Evolutionary conservation across 1,140 invertebrate species (phyloP).

Genomic region (Lysiphlebus fabarum): DNA sequence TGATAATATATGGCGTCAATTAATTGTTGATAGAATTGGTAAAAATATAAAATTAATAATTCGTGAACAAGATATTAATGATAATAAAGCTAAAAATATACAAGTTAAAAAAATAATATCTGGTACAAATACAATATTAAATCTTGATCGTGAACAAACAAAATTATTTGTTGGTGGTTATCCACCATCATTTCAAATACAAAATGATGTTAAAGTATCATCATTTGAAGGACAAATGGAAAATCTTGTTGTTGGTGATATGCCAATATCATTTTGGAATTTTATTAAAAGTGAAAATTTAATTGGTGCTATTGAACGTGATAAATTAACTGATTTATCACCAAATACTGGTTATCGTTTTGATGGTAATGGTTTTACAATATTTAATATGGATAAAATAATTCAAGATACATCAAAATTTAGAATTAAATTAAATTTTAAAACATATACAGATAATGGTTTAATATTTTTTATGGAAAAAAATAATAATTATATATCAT

Average conservation of each 20-base stretch:
- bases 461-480: slow-evolving; percentile 82
- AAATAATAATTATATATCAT: slow-evolving; percentile 72
- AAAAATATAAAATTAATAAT: slow-evolving; percentile 78
- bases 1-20: slow-evolving; percentile 88
- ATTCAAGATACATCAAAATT: slow-evolving; percentile 59
- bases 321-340: slow-evolving; percentile 62
- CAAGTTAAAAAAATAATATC: slow-evolving; percentile 62
- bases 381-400: slow-evolving; percentile 63
- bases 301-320: slow-evolving; percentile 67
- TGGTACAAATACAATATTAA: slow-evolving; percentile 77
- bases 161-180: slow-evolving; percentile 90
- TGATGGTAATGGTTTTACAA: slow-evolving; percentile 80
- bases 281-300: slow-evolving; percentile 79
- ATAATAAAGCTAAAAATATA: slow-evolving; percentile 58
- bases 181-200: slow-evolving; percentile 68
- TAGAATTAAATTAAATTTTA: slow-evolving; percentile 69
- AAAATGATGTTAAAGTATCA: slow-evolving; percentile 64
- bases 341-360: slow-evolving; percentile 75
- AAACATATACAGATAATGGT: slow-evolving; percentile 82
- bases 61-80: slow-evolving; percentile 65
- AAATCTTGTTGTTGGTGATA: slow-evolving; percentile 83
- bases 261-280: slow-evolving; percentile 92
- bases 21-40: slow-evolving; percentile 82
- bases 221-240: slow-evolving; percentile 89
- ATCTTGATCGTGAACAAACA: slow-evolving; percentile 79